Conservation (phyloP, 2,113 vertebrate species). For the Salvelinus alpinus region DNA sequence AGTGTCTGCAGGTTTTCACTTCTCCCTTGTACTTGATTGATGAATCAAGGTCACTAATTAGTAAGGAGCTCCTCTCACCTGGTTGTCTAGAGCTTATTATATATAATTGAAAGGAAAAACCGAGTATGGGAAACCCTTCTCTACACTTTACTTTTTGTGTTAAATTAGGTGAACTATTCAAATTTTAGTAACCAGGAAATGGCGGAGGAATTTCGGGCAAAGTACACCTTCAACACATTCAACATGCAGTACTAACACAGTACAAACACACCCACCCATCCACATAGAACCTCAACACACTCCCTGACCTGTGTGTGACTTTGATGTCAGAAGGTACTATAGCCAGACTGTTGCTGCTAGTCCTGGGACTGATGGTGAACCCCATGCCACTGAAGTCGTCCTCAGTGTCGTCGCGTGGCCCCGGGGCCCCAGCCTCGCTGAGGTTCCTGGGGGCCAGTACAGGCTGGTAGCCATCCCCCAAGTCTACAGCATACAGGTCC, state of each 20-base stretch:
- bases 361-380: slow-evolving; percentile 57
- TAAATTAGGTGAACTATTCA: too few relatives aligned
- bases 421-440: slow-evolving; percentile 52
- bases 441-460: slow-evolving; percentile 65
- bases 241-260: slow-evolving; percentile 4
- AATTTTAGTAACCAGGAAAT: too few relatives aligned
- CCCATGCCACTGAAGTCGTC: slow-evolving; percentile 89
- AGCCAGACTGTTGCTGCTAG: slow-evolving; percentile 54
- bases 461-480: slow-evolving; percentile 67
- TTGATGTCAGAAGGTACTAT: slow-evolving; percentile 80
- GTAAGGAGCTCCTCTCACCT: too few relatives aligned
- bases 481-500: slow-evolving; percentile 61
- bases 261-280: slow-evolving; percentile 10
- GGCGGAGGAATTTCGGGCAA: too few relatives aligned
- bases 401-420: slow-evolving; percentile 67
- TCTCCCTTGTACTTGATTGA: too few relatives aligned
- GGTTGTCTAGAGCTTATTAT: too few relatives aligned
- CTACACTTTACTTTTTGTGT: too few relatives aligned
- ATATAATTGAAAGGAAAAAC: too few relatives aligned
- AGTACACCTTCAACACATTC: not conserved
- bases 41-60: too few relatives aligned
- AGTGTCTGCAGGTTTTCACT: too few relatives aligned
- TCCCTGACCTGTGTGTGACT: slow-evolving; percentile 88
- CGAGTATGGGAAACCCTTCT: too few relatives aligned
- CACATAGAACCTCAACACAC: not conserved